Conservation (phyloP, 1,140 invertebrate species). For the Atta cephalotes region DNA sequence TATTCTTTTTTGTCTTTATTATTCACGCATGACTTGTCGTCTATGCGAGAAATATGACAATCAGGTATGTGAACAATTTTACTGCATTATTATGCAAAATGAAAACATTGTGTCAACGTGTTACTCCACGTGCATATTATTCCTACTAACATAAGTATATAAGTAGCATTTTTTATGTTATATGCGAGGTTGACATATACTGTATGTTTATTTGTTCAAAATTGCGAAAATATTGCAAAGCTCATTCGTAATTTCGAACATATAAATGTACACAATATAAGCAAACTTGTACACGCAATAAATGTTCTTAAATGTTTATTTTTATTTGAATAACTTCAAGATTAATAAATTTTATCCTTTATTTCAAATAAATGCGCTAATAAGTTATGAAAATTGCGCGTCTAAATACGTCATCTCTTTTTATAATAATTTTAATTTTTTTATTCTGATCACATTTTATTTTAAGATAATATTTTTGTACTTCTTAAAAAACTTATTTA, state of each 20-base stretch:
- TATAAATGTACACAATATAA: too few relatives aligned
- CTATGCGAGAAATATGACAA: constrained; percentile 2
- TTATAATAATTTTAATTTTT: too few relatives aligned
- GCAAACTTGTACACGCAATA: too few relatives aligned
- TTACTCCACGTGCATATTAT: background rate
- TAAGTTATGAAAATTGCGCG: too few relatives aligned
- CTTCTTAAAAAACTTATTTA: background rate
- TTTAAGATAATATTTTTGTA: background rate
- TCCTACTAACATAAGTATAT: background rate
- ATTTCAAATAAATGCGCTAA: too few relatives aligned
- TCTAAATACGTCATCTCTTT: too few relatives aligned
- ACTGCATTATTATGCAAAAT: constrained; percentile 30
- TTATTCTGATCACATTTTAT: background rate
- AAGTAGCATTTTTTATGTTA: background rate
- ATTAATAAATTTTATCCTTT: too few relatives aligned
- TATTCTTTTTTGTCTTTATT: background rate
- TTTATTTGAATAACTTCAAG: too few relatives aligned
- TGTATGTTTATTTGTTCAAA: background rate
- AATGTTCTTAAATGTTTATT: too few relatives aligned
- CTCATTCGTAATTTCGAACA: too few relatives aligned
- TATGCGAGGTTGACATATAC: background rate
- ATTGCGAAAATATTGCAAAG: background rate
- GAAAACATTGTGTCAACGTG: background rate
- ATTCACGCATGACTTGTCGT: background rate
- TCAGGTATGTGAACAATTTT: background rate